A percentile compares a stretch with the other conserved stretches of the same genome.
phyloP scores from a whole-genome alignment of 2,113 vertebrate genomes.

The Hemichromis elongatus region DNA sequence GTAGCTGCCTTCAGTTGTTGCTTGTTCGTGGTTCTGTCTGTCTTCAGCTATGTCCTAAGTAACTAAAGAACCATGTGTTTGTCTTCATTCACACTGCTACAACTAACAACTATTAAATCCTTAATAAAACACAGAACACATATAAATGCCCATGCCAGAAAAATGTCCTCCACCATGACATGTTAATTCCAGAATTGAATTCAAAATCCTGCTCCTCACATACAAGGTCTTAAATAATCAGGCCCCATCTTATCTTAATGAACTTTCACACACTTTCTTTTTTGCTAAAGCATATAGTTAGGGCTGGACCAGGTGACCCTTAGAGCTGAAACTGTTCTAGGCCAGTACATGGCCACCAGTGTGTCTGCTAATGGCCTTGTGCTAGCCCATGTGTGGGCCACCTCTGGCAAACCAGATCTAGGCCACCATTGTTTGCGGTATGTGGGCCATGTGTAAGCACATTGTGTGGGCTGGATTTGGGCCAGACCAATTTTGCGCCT shows the following conservation, averaged over 20 bases:
- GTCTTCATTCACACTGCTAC: background rate
- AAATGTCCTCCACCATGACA: background rate
- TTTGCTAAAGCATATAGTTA: background rate
- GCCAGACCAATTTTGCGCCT: too few relatives aligned
- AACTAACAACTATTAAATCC: background rate
- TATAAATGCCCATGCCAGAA: background rate
- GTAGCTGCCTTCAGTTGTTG: background rate
- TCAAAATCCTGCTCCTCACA: background rate
- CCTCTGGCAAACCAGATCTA: too few relatives aligned
- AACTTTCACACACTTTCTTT: background rate
- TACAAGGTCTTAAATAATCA: background rate
- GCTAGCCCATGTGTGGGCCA: too few relatives aligned
- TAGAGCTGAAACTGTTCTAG: too few relatives aligned
- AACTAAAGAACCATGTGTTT: background rate
- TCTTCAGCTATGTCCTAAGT: background rate
- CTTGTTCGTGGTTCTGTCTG: background rate
- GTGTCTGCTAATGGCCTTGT: too few relatives aligned
- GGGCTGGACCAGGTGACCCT: background rate
- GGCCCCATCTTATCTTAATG: background rate
- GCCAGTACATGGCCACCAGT: too few relatives aligned
- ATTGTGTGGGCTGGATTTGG: too few relatives aligned
- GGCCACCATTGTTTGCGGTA: too few relatives aligned
- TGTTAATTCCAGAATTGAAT: background rate
- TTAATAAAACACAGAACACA: background rate
- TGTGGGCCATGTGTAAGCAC: too few relatives aligned